A percentile compares a stretch with the other conserved stretches of the same genome.
Evolutionary conservation across 2,888 invertebrate genomes (phyloP).

Genomic region (Cynaeus angustus): DNA sequence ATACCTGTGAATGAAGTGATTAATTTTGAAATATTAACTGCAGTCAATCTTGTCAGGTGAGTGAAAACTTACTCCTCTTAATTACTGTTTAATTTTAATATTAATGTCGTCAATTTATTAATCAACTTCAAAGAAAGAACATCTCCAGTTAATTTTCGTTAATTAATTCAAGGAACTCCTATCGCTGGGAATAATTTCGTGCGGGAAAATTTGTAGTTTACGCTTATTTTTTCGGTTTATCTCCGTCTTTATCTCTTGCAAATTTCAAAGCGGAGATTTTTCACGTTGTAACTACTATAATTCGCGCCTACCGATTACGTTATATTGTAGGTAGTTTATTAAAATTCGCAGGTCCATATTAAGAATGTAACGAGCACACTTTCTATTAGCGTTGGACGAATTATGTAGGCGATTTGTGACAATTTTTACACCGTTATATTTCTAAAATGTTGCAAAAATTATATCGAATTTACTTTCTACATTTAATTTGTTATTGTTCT

Average conservation of each 20-base stretch:
- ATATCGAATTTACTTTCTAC: background rate
- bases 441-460: slow-evolving; percentile 24
- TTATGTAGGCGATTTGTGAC: slow-evolving; percentile 48
- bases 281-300: background rate
- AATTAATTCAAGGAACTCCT: background rate
- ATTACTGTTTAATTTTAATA: slow-evolving; percentile 33
- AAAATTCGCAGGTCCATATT: slow-evolving; percentile 58
- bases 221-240: too few species aligned
- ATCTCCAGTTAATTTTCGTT: slow-evolving; percentile 1
- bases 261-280: background rate
- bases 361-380: slow-evolving; percentile 56
- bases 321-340: slow-evolving; percentile 52
- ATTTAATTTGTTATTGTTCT: too few species aligned
- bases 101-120: slow-evolving; percentile 4
- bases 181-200: background rate
- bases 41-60: slow-evolving; percentile 43
- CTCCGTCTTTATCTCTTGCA: too few species aligned
- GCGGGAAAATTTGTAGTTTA: too few species aligned
- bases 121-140: background rate
- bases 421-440: slow-evolving; percentile 38
- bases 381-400: slow-evolving; percentile 54
- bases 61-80: slow-evolving; percentile 23
- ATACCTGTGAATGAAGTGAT: slow-evolving; percentile 52
- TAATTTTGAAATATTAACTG: slow-evolving; percentile 35
- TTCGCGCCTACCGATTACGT: slow-evolving; percentile 50